Base-by-base conservation (phyloP, 1,140 invertebrate species). In the Drosophila paulistorum region DNA sequence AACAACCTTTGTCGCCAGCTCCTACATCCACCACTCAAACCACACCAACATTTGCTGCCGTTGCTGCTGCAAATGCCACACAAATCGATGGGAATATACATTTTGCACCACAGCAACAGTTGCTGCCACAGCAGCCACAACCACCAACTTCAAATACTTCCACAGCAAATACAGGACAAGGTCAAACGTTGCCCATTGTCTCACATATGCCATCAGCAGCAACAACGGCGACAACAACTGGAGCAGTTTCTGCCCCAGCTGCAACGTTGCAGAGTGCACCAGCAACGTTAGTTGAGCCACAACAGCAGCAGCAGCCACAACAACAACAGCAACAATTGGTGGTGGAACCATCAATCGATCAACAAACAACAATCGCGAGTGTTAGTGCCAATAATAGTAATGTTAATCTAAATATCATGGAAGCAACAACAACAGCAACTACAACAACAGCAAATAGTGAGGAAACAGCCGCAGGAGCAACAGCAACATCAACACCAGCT, bases 331-430 rank as follows among this genome's bases (percentile, higher is more conserved):
- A 51, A 51, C 45, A 51, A 51, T 51, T 51, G 45, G 45, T 51
- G 45, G 45, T 91, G 71, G 48, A 60, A 45, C 17, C 71, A 70
- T 37, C 65, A 66, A 54, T 69, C 71, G 48, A 51, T 51, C 72
- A 74, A 39, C 82, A 71, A 69, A 45, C 68, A 81, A 67, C 81
- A 72, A 81, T 76, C 83, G 78, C 87, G 79, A 91, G 85, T 84
- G 90, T 85, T 83, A 91, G 85, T 91, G 90, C 89, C 84, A 91
- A 91, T 77, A 75, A 69, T 84, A 91, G 71, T 69, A 69, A 74
- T 71, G 70, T 72, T 77, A 85, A 71, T 65, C 58, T 84, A 79
- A 84, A 76, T 62, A 85, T 78, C 75, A 58, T 79, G 68, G 66
- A 66, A 68, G 59, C 70, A 71, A 72, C 77, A 62, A 62, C 73